phyloP scores from a whole-genome alignment of 2,797 vertebrate species.

The Zalophus californianus region DNA sequence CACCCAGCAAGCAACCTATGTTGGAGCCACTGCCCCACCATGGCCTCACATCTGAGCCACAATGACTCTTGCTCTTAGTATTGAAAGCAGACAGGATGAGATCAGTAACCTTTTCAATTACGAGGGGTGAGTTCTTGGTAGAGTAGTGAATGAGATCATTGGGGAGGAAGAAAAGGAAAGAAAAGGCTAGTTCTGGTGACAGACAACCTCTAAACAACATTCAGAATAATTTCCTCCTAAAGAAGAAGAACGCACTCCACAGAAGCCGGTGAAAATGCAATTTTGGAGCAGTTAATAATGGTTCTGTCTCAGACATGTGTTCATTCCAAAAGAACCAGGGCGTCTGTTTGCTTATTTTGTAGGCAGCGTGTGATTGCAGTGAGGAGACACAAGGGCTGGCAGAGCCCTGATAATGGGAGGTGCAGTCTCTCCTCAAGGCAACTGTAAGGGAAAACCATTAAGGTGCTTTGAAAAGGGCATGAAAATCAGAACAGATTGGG shows the following conservation, averaged over 20 bases:
- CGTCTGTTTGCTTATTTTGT: conserved; percentile 30
- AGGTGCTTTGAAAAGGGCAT: background rate
- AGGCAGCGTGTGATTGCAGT: background rate
- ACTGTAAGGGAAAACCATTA: background rate
- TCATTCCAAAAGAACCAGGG: conserved; percentile 8
- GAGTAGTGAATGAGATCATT: background rate
- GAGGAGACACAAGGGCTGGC: background rate
- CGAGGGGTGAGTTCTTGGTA: background rate
- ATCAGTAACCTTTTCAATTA: background rate
- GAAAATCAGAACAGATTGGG: background rate
- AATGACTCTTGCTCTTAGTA: background rate
- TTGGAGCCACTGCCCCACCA: background rate
- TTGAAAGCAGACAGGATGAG: background rate
- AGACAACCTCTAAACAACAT: background rate
- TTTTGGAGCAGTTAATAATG: conserved; percentile 12
- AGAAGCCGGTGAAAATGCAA: conserved; percentile 67
- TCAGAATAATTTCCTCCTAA: conserved; percentile 31
- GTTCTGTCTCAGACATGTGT: conserved; percentile 16
- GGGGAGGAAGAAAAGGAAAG: background rate
- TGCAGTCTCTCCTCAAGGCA: background rate
- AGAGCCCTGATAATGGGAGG: background rate
- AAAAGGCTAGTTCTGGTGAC: background rate
- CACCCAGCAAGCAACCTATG: background rate
- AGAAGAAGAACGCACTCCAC: background rate
- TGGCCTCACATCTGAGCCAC: background rate